phyloP scores from a whole-genome alignment of 1,140 invertebrate species.

The Drosophila tani region DNA sequence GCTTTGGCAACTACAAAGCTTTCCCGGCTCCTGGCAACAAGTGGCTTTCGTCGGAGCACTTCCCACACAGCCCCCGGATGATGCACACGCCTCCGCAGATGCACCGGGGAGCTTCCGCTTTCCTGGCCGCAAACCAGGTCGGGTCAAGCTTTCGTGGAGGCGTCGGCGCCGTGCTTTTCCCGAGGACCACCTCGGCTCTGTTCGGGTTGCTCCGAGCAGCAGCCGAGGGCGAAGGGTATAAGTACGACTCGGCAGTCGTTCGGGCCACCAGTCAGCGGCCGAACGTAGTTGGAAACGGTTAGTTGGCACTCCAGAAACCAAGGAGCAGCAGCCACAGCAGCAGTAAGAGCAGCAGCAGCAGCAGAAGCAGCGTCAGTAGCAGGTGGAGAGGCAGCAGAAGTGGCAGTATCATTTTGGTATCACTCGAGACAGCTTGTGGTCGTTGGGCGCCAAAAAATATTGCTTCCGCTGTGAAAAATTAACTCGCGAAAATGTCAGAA shows the following conservation, averaged over 20 bases:
- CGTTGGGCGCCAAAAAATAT: constrained; percentile 25
- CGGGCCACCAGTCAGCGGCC: constrained; percentile 47
- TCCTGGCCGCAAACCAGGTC: constrained; percentile 33
- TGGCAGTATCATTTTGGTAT: not conserved
- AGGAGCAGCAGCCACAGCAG: constrained; percentile 12
- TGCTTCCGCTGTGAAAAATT: not conserved
- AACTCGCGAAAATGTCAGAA: not conserved
- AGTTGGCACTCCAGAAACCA: constrained; percentile 44
- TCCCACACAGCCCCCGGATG: not conserved
- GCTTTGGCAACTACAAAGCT: constrained; percentile 28
- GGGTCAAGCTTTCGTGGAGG: constrained; percentile 21
- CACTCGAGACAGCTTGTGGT: not conserved
- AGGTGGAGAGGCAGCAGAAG: not conserved
- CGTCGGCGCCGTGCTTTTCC: constrained; percentile 11
- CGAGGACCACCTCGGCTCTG: not conserved
- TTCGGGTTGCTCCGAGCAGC: constrained; percentile 4
- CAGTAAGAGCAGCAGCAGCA: not conserved
- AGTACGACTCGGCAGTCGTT: constrained; percentile 8
- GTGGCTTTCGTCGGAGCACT: constrained; percentile 7
- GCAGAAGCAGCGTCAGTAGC: not conserved
- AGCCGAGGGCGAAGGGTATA: constrained; percentile 26
- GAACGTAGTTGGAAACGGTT: constrained; percentile 55
- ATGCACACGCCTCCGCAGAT: not conserved
- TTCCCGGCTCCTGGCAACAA: constrained; percentile 25
- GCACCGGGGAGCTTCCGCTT: constrained; percentile 4